Conservation (phyloP, 2,113 vertebrate genomes). For the Micronycteris hirsuta region DNA sequence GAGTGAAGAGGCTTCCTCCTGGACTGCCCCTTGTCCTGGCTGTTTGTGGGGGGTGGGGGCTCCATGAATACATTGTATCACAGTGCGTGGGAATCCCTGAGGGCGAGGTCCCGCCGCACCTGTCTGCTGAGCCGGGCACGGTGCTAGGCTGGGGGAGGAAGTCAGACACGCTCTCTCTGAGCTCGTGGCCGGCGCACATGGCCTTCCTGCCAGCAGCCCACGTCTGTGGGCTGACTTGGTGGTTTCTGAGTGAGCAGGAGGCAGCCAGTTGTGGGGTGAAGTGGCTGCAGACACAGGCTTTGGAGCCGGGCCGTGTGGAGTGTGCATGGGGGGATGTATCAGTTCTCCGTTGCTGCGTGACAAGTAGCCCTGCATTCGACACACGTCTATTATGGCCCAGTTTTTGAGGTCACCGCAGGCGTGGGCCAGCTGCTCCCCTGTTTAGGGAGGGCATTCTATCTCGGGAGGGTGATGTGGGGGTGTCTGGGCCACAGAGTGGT, state of each 20-base stretch:
- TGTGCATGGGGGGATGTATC: accelerated
- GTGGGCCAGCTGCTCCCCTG: not conserved
- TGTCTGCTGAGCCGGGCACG: not conserved
- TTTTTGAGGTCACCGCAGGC: no score
- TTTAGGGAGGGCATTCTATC: not conserved
- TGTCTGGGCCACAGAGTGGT: accelerated
- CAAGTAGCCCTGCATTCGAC: not conserved
- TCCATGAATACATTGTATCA: not conserved
- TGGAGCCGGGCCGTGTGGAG: not conserved
- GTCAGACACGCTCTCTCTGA: not conserved
- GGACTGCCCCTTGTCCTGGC: accelerated
- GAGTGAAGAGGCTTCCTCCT: accelerated
- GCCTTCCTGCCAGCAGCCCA: not conserved
- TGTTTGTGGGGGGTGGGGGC: no score
- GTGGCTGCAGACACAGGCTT: accelerated
- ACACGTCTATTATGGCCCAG: accelerated
- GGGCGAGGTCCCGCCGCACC: accelerated
- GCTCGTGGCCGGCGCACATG: accelerated
- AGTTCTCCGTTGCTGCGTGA: accelerated
- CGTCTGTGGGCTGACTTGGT: not conserved
- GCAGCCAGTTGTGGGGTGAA: accelerated
- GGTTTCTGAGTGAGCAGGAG: not conserved
- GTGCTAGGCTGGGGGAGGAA: accelerated
- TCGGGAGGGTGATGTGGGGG: not conserved
- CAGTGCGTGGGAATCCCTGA: accelerated